Evolutionary conservation across 2,797 vertebrate genomes (phyloP).

Genomic region (Borostomias antarcticus): DNA sequence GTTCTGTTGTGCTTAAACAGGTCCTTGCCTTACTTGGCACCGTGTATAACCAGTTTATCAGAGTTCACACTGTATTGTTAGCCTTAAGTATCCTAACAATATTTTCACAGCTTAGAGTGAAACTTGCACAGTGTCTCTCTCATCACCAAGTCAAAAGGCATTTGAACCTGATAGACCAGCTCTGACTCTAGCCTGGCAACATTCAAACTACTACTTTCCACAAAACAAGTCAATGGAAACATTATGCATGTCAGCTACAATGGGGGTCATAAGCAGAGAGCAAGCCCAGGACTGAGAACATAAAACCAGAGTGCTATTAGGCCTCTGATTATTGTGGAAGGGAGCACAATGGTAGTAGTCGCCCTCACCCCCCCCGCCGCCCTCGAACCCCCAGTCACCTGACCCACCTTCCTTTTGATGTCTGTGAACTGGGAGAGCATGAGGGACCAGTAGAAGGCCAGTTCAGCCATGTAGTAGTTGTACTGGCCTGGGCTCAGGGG

Average conservation of each 20-base stretch:
- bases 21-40: too few relatives aligned
- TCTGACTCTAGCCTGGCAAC: not conserved
- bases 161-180: not conserved
- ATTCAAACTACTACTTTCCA: not conserved
- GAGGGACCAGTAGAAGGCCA: conserved; percentile 96
- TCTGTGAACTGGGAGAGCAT: conserved; percentile 99
- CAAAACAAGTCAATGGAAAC: conserved; percentile 11
- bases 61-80: not conserved
- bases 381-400: conserved; percentile 20
- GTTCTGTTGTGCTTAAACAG: not conserved
- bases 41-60: conserved; percentile 29
- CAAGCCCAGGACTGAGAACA: not conserved
- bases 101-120: not conserved
- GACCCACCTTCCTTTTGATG: conserved; percentile 94
- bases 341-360: not conserved
- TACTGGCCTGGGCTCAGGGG: conserved; percentile 83
- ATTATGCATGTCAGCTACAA: not conserved
- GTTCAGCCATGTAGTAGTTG: conserved; percentile 89
- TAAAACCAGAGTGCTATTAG: not conserved
- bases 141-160: not conserved
- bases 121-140: not conserved
- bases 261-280: not conserved
- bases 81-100: not conserved
- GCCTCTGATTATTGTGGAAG: not conserved
- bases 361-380: not conserved